Percentiles rank a stretch among this genome's conserved stretches.
Conservation (phyloP, 2,888 invertebrate species). For the Philhelius pedissequus region DNA sequence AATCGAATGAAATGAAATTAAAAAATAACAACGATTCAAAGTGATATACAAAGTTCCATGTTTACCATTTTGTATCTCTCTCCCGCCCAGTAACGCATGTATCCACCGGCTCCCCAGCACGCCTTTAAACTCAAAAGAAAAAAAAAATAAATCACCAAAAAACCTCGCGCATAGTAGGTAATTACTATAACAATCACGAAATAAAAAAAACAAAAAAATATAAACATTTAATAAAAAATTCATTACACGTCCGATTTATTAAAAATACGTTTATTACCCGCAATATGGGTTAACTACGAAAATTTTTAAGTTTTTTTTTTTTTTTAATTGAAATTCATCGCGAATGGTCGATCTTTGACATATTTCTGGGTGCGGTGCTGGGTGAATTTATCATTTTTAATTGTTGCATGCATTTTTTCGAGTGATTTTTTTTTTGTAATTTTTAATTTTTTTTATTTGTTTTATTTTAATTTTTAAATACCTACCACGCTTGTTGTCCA, state of each 20-base stretch:
- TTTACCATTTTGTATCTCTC: not conserved
- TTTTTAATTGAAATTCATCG: constrained; percentile 62
- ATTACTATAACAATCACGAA: not conserved
- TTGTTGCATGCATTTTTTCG: constrained; percentile 44
- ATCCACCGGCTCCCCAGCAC: no score
- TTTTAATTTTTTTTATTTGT: not conserved
- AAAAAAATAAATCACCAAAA: not conserved
- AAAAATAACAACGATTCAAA: not conserved
- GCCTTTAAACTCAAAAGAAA: not conserved
- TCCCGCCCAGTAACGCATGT: not conserved
- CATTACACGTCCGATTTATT: constrained; percentile 64
- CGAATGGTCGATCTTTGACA: constrained; percentile 70
- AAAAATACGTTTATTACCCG: constrained; percentile 59
- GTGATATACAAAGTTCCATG: constrained; percentile 3
- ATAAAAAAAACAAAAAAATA: not conserved
- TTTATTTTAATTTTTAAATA: constrained; percentile 6
- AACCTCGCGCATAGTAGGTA: constrained; percentile 12
- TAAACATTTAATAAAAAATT: constrained; percentile 29
- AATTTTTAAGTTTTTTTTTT: not conserved
- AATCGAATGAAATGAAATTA: not conserved
- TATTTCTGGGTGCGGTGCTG: constrained; percentile 70
- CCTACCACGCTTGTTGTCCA: not conserved
- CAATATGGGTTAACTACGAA: constrained; percentile 55
- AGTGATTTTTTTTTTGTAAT: not conserved
- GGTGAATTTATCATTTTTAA: constrained; percentile 66